phyloP scores from a whole-genome alignment of 53 echinoderm and acorn worm species.

The Paracentrotus lividus region DNA sequence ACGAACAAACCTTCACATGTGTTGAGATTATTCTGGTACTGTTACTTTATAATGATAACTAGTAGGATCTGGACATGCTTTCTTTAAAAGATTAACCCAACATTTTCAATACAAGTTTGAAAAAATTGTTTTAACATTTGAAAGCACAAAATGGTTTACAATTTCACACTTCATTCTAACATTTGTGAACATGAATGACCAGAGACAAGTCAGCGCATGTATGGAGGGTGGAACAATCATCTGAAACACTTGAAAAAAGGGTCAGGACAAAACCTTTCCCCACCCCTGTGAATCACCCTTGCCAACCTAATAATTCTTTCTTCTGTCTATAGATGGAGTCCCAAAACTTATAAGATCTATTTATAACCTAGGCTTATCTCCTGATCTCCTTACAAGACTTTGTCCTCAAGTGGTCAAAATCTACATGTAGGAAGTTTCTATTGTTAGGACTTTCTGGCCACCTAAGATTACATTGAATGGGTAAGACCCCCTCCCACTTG shows the following conservation, averaged over 20 bases:
- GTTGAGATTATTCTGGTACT: too few relatives aligned
- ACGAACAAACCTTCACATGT: too few relatives aligned
- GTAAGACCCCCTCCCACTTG: not conserved
- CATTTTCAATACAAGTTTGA: too few relatives aligned
- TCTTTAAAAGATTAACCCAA: too few relatives aligned
- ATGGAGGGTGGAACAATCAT: not conserved
- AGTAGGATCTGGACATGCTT: too few relatives aligned
- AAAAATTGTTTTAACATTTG: too few relatives aligned
- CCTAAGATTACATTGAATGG: not conserved
- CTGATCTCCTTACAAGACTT: slow-evolving; percentile 13
- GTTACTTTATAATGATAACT: too few relatives aligned
- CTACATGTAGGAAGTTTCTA: slow-evolving; percentile 5
- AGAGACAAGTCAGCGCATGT: too few relatives aligned
- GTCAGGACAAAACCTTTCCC: not conserved
- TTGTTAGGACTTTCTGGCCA: not conserved
- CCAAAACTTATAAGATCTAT: not conserved
- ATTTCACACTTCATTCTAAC: too few relatives aligned
- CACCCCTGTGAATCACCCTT: not conserved
- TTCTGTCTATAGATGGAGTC: not conserved
- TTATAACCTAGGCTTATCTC: not conserved
- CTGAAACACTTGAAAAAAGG: not conserved
- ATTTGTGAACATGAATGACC: too few relatives aligned
- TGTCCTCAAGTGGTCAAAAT: not conserved
- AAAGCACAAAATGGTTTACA: too few relatives aligned
- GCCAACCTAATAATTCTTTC: not conserved